phyloP scores from a whole-genome alignment of 2,113 vertebrate species.

The Mugil cephalus region DNA sequence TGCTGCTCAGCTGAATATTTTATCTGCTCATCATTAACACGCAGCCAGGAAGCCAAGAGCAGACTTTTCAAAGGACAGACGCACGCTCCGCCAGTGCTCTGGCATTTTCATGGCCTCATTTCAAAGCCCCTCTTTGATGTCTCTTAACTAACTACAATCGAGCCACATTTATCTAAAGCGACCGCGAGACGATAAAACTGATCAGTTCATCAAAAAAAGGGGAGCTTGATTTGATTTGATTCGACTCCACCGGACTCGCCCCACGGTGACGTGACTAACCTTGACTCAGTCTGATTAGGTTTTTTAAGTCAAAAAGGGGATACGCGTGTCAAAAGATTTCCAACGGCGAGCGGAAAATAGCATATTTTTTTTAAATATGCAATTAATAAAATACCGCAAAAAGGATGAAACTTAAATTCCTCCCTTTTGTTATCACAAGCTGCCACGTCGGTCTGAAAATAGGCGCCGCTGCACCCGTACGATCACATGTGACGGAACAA shows the following conservation, averaged over 20 bases:
- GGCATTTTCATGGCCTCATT: constrained; percentile 71
- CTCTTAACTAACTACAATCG: constrained; percentile 50
- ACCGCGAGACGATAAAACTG: constrained; percentile 41
- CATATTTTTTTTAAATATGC: constrained; percentile 6
- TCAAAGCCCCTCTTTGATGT: constrained; percentile 73
- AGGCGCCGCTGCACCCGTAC: not conserved
- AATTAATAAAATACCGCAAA: constrained; percentile 33
- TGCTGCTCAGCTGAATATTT: constrained; percentile 74
- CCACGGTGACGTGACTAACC: constrained; percentile 37
- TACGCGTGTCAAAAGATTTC: constrained; percentile 39
- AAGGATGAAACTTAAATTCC: not conserved
- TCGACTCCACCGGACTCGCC: constrained; percentile 28
- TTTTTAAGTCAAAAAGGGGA: constrained; percentile 28
- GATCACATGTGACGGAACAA: not conserved
- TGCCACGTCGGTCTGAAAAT: not conserved
- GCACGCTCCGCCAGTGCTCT: constrained; percentile 55
- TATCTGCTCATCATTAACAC: constrained; percentile 80
- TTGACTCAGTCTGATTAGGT: constrained; percentile 50
- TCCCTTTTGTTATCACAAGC: constrained; percentile 10
- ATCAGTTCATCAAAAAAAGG: constrained; percentile 60
- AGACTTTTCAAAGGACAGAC: constrained; percentile 71
- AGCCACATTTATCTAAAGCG: constrained; percentile 64
- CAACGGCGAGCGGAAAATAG: constrained; percentile 42
- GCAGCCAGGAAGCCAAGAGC: constrained; percentile 68
- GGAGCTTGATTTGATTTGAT: constrained; percentile 33